Evolutionary conservation across 1,140 invertebrate species (phyloP).

Genomic region (Phymorhynchus buccinoides): DNA sequence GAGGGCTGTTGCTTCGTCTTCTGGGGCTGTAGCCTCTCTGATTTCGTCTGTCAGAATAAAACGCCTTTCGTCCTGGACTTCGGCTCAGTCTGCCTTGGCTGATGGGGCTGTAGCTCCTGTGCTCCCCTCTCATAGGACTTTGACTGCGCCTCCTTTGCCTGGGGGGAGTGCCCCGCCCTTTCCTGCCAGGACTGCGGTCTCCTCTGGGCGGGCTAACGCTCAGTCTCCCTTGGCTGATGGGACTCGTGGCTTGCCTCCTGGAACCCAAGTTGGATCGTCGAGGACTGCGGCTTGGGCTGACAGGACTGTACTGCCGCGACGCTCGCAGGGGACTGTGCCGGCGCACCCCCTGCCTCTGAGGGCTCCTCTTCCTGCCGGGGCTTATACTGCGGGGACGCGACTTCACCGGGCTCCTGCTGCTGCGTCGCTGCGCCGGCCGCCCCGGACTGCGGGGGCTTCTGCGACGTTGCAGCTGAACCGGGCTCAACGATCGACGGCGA

Average conservation of each 20-base stretch:
- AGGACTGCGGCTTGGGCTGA: not conserved
- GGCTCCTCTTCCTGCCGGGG: conserved; percentile 4
- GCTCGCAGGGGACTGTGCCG: not conserved
- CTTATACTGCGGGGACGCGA: conserved; percentile 18
- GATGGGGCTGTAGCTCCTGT: conserved; percentile 13
- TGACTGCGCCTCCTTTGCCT: not conserved
- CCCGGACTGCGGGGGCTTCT: not conserved
- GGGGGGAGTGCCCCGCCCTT: not conserved
- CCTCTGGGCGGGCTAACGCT: not conserved
- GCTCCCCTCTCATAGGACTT: not conserved
- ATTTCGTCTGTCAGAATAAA: not conserved
- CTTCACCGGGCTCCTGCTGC: conserved; percentile 7
- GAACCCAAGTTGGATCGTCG: not conserved
- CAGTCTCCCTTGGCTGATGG: conserved; percentile 8
- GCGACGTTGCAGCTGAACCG: not conserved
- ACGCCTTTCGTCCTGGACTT: not conserved
- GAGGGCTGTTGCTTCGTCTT: conserved; percentile 13
- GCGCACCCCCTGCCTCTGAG: not conserved
- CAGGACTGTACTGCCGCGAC: conserved; percentile 8
- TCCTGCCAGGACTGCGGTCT: not conserved
- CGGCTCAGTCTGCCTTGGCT: conserved; percentile 22
- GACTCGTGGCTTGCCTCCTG: not conserved
- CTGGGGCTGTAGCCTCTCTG: not conserved
- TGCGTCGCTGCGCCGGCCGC: not conserved
- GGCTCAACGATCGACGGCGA: not conserved